These are phyloP conservation scores for Cybosia mesomella DNA, from an alignment of 2,888 invertebrate genomes.

Conservation along the genomic window DNA sequence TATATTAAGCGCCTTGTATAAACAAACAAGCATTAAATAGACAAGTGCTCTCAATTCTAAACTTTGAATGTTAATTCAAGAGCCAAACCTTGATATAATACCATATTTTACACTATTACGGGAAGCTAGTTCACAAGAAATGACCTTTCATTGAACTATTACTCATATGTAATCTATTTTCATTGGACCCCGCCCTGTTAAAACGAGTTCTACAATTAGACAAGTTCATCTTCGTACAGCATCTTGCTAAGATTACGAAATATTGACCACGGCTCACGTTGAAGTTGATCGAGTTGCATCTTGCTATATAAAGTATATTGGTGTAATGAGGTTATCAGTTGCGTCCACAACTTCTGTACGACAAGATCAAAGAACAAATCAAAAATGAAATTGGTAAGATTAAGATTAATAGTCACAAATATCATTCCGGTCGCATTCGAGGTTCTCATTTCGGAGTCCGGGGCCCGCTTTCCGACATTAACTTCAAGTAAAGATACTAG, in stretches of 20 bases:
- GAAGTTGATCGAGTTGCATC: not conserved
- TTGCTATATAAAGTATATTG: slow-evolving; percentile 76
- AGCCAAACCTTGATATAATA: not conserved
- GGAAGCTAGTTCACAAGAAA: not conserved
- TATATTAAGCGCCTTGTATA: too few relatives aligned
- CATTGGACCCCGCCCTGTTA: slow-evolving; percentile 9
- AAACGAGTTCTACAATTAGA: slow-evolving; percentile 12
- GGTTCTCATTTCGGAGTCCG: not conserved
- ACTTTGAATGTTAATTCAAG: not conserved
- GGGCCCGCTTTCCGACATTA: not conserved
- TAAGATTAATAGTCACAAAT: slow-evolving; percentile 19
- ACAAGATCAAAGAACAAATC: slow-evolving; percentile 45
- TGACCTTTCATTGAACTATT: slow-evolving; percentile 12
- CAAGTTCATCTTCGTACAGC: slow-evolving; percentile 6
- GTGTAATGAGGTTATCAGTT: slow-evolving; percentile 72
- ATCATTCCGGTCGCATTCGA: not conserved
- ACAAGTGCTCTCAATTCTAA: not conserved
- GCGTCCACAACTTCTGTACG: slow-evolving; percentile 57
- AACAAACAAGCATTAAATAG: not conserved
- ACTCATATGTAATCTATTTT: slow-evolving; percentile 4
- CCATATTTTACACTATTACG: slow-evolving; percentile 3
- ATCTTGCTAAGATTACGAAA: not conserved
- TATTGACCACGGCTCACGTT: not conserved
- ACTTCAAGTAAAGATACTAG: too few relatives aligned
- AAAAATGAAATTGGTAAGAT: slow-evolving; percentile 74